Evolutionary conservation across 2,797 vertebrate species (phyloP).

Genomic region (Onychomys arenicola): DNA sequence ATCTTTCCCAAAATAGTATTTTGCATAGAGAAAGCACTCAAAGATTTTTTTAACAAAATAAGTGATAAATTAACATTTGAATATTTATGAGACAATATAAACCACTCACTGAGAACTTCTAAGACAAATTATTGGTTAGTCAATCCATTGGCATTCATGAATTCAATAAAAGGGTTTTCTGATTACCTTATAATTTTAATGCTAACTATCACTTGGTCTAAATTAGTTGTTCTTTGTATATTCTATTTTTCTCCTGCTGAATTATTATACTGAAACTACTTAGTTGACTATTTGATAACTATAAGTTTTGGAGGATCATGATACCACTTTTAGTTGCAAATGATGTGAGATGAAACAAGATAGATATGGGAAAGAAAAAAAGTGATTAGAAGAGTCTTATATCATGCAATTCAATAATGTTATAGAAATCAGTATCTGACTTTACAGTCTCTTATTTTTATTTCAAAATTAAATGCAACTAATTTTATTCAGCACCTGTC

Average conservation of each 20-base stretch:
- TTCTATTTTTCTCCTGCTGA: background rate
- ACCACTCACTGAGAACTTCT: slow-evolving; percentile 41
- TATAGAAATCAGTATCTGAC: background rate
- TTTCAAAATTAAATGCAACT: background rate
- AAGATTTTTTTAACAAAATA: slow-evolving; percentile 36
- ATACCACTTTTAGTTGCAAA: slow-evolving; percentile 32
- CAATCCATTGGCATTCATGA: background rate
- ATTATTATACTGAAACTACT: background rate
- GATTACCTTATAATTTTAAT: slow-evolving; percentile 22
- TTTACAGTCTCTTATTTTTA: slow-evolving; percentile 27
- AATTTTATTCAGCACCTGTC: background rate
- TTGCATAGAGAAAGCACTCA: background rate
- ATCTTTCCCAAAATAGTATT: slow-evolving; percentile 33
- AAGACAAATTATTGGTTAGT: slow-evolving; percentile 57
- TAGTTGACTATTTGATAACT: background rate
- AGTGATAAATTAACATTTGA: slow-evolving; percentile 27
- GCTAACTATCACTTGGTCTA: slow-evolving; percentile 10
- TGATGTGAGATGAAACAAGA: background rate
- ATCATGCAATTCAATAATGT: background rate
- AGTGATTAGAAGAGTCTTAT: background rate
- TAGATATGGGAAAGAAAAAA: background rate
- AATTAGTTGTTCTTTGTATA: slow-evolving; percentile 1
- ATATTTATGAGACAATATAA: slow-evolving; percentile 44
- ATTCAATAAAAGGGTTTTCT: slow-evolving; percentile 9
- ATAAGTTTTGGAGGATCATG: background rate